phyloP scores from a whole-genome alignment of 2,888 invertebrate species.

The Tanytarsus gracilentus region DNA sequence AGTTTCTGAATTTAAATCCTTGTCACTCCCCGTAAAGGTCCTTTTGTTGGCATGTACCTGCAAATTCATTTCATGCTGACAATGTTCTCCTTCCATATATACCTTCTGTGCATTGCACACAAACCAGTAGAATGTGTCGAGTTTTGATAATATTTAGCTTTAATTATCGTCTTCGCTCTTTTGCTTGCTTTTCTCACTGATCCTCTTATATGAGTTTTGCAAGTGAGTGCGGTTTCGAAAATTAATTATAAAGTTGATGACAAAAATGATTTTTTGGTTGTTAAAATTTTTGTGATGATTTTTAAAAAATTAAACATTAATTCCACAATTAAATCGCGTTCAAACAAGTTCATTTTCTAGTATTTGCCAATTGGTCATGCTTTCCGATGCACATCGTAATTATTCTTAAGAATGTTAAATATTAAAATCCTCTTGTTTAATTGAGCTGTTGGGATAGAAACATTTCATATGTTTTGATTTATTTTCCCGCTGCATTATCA shows the following conservation, averaged over 20 bases:
- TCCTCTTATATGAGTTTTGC: too few species aligned
- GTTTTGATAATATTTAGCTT: conserved; percentile 16
- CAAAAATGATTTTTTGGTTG: too few species aligned
- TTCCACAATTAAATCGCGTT: too few species aligned
- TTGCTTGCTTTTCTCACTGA: too few species aligned
- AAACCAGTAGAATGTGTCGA: conserved; percentile 13
- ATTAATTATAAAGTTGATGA: too few species aligned
- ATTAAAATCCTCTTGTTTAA: conserved; percentile 1
- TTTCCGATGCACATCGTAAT: too few species aligned
- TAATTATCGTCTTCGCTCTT: conserved; percentile 10
- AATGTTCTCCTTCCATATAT: not conserved
- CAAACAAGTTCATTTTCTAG: too few species aligned
- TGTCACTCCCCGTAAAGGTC: conserved; percentile 25
- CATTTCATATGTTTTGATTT: conserved; percentile 14
- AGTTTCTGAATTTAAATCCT: conserved; percentile 20
- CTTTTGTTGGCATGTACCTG: too few species aligned
- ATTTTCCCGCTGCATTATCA: conserved; percentile 14
- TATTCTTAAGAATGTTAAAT: not conserved
- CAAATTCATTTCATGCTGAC: not conserved
- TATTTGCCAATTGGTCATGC: too few species aligned
- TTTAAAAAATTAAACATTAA: too few species aligned
- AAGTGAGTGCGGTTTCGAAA: too few species aligned
- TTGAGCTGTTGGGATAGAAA: not conserved
- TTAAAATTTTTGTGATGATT: too few species aligned
- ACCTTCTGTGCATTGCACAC: not conserved